phyloP scores from a whole-genome alignment of 2,797 vertebrate genomes.

The Acrossocheilus fasciatus region DNA sequence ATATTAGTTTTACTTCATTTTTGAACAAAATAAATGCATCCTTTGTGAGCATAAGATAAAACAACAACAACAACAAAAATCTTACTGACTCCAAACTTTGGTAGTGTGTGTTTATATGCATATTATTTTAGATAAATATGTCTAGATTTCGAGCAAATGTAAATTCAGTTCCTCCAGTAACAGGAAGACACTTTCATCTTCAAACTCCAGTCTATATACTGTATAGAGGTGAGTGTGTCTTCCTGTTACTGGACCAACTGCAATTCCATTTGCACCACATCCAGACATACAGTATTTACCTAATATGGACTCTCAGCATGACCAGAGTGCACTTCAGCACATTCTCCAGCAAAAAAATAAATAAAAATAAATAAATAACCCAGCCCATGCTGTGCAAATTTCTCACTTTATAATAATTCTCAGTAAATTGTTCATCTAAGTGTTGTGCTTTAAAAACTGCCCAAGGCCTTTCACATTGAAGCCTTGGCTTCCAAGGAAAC shows the following conservation, averaged over 20 bases:
- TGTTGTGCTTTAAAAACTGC: background rate
- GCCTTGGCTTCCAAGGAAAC: background rate
- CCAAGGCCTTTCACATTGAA: background rate
- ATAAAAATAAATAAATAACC: background rate
- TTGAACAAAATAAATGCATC: background rate
- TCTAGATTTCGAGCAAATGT: conserved; percentile 1
- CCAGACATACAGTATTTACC: conserved; percentile 23
- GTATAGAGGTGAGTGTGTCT: conserved; percentile 35
- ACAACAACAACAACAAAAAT: no score
- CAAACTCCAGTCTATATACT: conserved; percentile 1
- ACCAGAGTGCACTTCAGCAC: conserved; percentile 4
- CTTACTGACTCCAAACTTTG: no score
- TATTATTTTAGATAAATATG: conserved; percentile 17
- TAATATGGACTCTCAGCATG: background rate
- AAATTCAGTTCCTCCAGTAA: conserved; percentile 8
- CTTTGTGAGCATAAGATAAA: background rate
- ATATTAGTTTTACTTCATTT: background rate
- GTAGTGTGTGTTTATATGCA: background rate
- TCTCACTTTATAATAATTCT: background rate
- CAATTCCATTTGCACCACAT: conserved; percentile 10
- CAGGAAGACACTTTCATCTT: conserved; percentile 34
- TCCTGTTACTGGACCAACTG: conserved; percentile 22
- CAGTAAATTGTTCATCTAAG: background rate
- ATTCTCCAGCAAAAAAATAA: background rate
- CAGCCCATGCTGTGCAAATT: background rate